Base-by-base conservation (phyloP, 2,888 invertebrate genomes). In the Sceliomorpha sp. region DNA sequence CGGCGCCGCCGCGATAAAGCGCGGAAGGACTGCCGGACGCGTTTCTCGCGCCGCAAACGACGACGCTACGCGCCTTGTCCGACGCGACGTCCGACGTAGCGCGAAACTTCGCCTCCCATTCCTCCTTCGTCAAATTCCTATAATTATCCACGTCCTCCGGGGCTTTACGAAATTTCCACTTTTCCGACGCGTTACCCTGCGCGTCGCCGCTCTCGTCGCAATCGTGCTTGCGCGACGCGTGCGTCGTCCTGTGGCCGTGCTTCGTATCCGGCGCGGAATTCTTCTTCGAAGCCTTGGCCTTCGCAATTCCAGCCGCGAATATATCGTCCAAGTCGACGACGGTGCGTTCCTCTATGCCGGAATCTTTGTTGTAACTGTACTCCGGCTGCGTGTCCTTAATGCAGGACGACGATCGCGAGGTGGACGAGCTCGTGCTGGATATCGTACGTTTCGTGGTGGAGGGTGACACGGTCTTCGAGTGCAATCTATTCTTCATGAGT, bases 51-150 rank as follows among this genome's bases (percentile, higher is more conserved):
- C n/a, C n/a, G n/a, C 9, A 4, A 40, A 8, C 15, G 1, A 14
- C 2, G 1, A 15, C 17, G 2, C 8, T 2, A 0, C 47, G 50
- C 14, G 1, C 0, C 17, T 60, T 47, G 0, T 60, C 14, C 10
- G 4, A 8, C 6, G 17, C 14, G 1, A 67, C 45, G 3, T 44
- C 9, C 12, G 59, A 39, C 1, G 58, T 6, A 2, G 37, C 8
- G 1, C 79, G 80, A 24, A 86, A 80, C 9, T 78, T 84, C 0
- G 84, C 85, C 7, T 87, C 86, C 87, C 87, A 87, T 44, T 88
- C 88, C 50, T 88, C 87, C 51, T 84, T 88, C 1, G 87, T 86
- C 6, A 87, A 64, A 58, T 88, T 88, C 3, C 88, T 72, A 29
- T 79, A 87, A 0, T 78, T 70, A 6, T 84, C 83, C 0, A 79